A percentile compares a stretch with the other conserved stretches of the same genome.
These are phyloP conservation scores for Pachyseris speciosa DNA, from an alignment of 64 coral and sea anemone genomes.

Conservation along the genomic window DNA sequence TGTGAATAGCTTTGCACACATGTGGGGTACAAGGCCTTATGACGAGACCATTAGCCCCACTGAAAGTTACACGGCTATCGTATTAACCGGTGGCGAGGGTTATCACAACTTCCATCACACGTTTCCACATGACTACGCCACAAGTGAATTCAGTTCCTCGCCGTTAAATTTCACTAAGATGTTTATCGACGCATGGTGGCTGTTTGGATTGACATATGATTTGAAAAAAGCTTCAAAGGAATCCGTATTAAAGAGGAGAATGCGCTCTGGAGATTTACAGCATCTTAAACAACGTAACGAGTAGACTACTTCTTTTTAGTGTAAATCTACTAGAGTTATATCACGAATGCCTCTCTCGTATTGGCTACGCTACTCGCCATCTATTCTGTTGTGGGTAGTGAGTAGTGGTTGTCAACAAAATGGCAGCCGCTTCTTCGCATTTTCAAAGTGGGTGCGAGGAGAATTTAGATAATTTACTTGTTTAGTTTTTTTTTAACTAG, in stretches of 20 bases:
- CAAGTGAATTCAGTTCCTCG: slow-evolving; percentile 47
- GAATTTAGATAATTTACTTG: too few relatives aligned
- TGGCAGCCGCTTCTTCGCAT: too few relatives aligned
- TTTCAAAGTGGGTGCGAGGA: too few relatives aligned
- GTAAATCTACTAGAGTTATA: too few relatives aligned
- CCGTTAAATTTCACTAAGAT: background rate
- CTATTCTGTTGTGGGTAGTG: too few relatives aligned
- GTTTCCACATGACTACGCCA: slow-evolving; percentile 72
- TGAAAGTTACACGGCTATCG: slow-evolving; percentile 24
- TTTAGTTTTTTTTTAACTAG: too few relatives aligned
- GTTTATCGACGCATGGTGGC: slow-evolving; percentile 34
- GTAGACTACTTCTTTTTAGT: too few relatives aligned
- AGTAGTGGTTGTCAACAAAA: too few relatives aligned
- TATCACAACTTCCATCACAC: slow-evolving; percentile 83
- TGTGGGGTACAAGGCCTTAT: slow-evolving; percentile 76
- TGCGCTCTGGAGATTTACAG: slow-evolving; percentile 47
- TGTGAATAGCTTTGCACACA: slow-evolving; percentile 72
- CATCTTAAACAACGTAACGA: background rate
- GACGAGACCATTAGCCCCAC: slow-evolving; percentile 57
- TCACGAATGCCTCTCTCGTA: too few relatives aligned
- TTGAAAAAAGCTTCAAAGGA: slow-evolving; percentile 53
- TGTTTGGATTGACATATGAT: slow-evolving; percentile 64
- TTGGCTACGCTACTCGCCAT: too few relatives aligned
- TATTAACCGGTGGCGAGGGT: slow-evolving; percentile 37
- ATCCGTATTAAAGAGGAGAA: slow-evolving; percentile 41